Base-by-base conservation (phyloP, 2,113 vertebrate genomes). In the Lanius collurio region DNA sequence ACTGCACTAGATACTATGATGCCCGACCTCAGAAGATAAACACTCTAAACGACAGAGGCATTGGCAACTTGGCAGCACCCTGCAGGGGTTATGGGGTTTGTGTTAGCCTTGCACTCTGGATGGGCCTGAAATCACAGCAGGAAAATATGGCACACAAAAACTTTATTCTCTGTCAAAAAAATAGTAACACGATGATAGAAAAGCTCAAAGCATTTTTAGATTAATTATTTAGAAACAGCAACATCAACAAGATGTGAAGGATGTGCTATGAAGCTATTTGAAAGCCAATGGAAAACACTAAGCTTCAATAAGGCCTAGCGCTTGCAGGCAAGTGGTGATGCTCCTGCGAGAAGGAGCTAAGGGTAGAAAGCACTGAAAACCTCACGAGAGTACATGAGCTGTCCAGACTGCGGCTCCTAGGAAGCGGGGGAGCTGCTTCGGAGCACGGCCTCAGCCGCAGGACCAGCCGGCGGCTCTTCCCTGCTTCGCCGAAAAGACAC, bases 151-250 rank as follows among this genome's bases (percentile, higher is more conserved):
- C 5, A 53, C 23, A 8, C 22, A 10, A 67, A 31, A n/a, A 9
- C 42, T 50, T 78, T 30, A n/a, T 26, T 77, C 22, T 41, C 47
- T 60, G 21, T 12, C 44, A 60, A 21, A 68, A 80, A 0, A 49
- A 20, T 6, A 4, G 1, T 7, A 57, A 50, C 8, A 22, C 5
- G 1, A n/a, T 5, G 35, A 37, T 0, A 28, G 7, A 50, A 9
- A 60, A 85, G 5, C 27, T n/a, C 27, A 73, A 56, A 64, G 8
- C 16, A 31, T 7, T 33, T 73, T 11, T 12, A 42, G 4, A 37
- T 52, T 49, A n/a, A 33, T 62, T 31, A 42, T 9, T 80, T 33
- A 41, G 13, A 64, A 76, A 17, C 0, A 2, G 27, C 12, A 60
- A 6, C 8, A 52, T 7, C 13, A 52, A 24, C 28, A 22, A 9